Base-by-base conservation (phyloP, 2,113 vertebrate species). In the Corydoras maculifer region DNA sequence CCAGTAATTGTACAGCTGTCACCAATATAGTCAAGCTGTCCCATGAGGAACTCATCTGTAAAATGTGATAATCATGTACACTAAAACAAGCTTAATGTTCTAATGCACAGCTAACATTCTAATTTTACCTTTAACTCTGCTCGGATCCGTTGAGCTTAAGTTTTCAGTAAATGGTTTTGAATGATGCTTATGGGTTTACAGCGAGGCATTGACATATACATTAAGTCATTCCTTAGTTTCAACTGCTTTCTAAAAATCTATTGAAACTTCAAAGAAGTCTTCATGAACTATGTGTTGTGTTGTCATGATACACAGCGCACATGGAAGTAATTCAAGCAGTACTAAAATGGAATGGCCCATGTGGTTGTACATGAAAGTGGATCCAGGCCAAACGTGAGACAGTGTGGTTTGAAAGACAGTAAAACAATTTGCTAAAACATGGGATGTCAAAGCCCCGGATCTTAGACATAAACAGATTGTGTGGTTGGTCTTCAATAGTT, bases 241-340 rank as follows among this genome's bases (percentile, higher is more conserved):
- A 57, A 65, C 75, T 68, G 54, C 67, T 64, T 55, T 48, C 51
- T 61, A 75, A 32, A 72, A 59, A 65, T 51, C 15, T 62, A 54
- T 54, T 71, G 71, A 75, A 80, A 70, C 73, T 81, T 81, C 75
- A 80, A 79, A 84, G 80, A 29, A 43, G 58, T 74, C 51, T 65
- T 74, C 57, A 58, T 64, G 54, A 61, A 59, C 65, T 69, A 54
- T 65, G 75, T 59, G 53, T 25, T 71, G 66, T 68, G 70, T 71
- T 79, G 75, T 74, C 67, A 71, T 78, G 77, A 75, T 73, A 62
- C 70, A 64, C 32, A 62, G 70, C 73, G 80, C 83, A 81, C 74
- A 80, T 78, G 81, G 80, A 82, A 81, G 66, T 78, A 69, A 80
- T 80, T 78, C 60, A 29, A 55, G 43, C 67, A 66, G 71, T 50